These are phyloP conservation scores for Holotrichia oblita DNA, from an alignment of 1,140 invertebrate species.

Conservation along the genomic window DNA sequence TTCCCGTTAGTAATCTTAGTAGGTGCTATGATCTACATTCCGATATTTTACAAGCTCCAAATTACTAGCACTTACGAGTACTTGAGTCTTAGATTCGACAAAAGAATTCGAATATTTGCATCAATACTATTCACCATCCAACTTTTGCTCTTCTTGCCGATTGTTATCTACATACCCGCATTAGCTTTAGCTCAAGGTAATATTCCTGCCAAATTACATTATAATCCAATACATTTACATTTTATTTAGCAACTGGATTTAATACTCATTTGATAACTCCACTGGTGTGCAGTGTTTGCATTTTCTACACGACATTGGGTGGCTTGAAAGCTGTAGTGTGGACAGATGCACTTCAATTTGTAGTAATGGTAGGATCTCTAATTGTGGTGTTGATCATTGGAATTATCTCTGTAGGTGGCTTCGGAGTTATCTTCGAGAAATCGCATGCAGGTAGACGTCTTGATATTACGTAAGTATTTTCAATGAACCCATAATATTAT, in stretches of 20 bases:
- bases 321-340: slow-evolving; percentile 77
- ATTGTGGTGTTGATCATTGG: slow-evolving; percentile 72
- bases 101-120: slow-evolving; percentile 64
- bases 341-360: slow-evolving; percentile 73
- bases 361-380: slow-evolving; percentile 73
- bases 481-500: too few species aligned
- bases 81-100: slow-evolving; percentile 63
- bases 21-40: slow-evolving; percentile 65
- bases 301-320: slow-evolving; percentile 74
- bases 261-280: slow-evolving; percentile 70
- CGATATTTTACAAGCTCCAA: slow-evolving; percentile 78
- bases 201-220: neutral
- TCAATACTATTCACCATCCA: slow-evolving; percentile 66
- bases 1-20: slow-evolving; percentile 69
- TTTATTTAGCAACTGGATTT: slow-evolving; percentile 71
- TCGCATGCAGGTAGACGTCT: slow-evolving; percentile 63
- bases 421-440: slow-evolving; percentile 60
- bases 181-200: slow-evolving; percentile 68
- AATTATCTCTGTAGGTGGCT: slow-evolving; percentile 57
- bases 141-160: slow-evolving; percentile 64
- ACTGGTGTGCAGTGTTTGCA: slow-evolving; percentile 74
- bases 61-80: slow-evolving; percentile 78
- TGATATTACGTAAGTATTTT: slow-evolving; percentile 46
- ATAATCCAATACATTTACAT: neutral
- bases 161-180: slow-evolving; percentile 70